Evolutionary conservation across 2,113 vertebrate species (phyloP).

Genomic region (Fulica atra): DNA sequence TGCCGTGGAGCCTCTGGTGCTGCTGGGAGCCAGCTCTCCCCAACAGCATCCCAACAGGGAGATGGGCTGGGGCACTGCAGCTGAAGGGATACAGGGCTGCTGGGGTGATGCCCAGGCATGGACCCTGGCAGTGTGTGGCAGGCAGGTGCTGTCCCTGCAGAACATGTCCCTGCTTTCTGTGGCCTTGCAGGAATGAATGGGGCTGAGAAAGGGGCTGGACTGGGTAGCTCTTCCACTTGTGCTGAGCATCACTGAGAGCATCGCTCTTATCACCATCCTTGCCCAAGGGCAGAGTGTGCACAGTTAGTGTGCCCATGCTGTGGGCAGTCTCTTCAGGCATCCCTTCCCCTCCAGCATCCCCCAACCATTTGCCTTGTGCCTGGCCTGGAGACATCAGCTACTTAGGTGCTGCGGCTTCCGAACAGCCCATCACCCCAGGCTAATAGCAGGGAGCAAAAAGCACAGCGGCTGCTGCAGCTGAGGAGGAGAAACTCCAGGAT

Average conservation of each 20-base stretch:
- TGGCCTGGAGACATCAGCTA: neutral
- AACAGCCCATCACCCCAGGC: neutral
- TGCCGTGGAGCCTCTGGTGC: accelerated
- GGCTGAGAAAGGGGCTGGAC: neutral
- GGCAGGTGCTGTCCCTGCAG: accelerated
- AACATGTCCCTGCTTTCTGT: accelerated
- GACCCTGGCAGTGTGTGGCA: accelerated
- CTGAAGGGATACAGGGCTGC: too few species aligned
- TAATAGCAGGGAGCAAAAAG: neutral
- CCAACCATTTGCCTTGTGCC: accelerated
- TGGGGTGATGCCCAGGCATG: too few species aligned
- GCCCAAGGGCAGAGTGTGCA: accelerated
- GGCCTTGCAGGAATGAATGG: accelerated
- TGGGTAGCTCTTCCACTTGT: neutral
- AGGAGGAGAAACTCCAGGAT: neutral
- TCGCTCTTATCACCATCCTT: neutral
- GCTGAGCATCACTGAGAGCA: neutral
- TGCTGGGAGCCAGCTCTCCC: neutral
- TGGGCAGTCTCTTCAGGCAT: too few species aligned
- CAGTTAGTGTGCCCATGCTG: neutral
- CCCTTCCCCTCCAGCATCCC: neutral
- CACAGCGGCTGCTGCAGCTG: neutral
- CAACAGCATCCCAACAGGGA: accelerated
- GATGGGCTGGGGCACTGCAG: neutral
- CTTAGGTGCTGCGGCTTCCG: neutral